A percentile compares a stretch with the other conserved stretches of the same genome.
Evolutionary conservation across 2,113 vertebrate species (phyloP).

Genomic region (Lepus timidus): DNA sequence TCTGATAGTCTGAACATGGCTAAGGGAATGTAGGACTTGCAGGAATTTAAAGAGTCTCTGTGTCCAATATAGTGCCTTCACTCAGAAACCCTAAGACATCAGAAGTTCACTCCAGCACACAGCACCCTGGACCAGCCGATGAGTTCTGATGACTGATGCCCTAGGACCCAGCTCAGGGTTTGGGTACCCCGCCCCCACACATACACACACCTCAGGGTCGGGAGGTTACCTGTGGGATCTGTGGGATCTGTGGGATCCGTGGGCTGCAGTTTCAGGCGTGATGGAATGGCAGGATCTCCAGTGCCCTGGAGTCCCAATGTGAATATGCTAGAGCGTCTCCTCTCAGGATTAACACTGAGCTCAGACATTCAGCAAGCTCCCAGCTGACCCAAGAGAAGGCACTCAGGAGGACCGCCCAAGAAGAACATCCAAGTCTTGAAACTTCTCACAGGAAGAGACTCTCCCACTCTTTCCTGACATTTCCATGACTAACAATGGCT

Average conservation of each 20-base stretch:
- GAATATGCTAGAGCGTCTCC: background rate
- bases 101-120: background rate
- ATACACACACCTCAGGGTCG: background rate
- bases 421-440: background rate
- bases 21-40: background rate
- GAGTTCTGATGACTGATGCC: background rate
- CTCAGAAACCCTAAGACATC: background rate
- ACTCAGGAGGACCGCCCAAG: background rate
- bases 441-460: background rate
- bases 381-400: background rate
- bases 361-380: conserved; percentile 11
- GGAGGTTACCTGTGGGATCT: background rate
- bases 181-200: background rate
- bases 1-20: background rate
- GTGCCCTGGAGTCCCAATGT: background rate
- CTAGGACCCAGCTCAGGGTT: background rate
- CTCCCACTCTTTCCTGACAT: background rate
- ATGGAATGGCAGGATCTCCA: background rate
- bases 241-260: background rate
- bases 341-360: background rate
- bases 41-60: background rate
- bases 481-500: background rate
- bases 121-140: background rate
- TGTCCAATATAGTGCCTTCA: background rate
- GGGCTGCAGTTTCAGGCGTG: background rate